Percentiles rank a stretch among this genome's conserved stretches.
Conservation (phyloP, 2,797 vertebrate genomes). For the Malacoctenus gilli region DNA sequence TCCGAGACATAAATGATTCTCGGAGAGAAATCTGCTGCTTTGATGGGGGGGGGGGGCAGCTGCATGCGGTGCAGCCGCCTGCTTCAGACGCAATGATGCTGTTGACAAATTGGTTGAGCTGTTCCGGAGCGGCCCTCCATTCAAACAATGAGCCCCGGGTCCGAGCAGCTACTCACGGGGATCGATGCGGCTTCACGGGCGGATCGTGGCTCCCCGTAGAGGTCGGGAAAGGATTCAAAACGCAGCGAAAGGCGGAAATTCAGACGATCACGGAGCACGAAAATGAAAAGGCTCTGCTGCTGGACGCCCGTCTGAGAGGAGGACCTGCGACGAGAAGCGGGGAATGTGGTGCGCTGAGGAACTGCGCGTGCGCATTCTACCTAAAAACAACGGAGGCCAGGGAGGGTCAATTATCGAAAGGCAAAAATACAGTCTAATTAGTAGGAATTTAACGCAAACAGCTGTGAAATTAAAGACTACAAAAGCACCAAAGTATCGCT, state of each 20-base stretch:
- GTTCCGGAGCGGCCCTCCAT: conserved; percentile 67
- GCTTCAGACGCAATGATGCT: conserved; percentile 19
- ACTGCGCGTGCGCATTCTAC: conserved; percentile 67
- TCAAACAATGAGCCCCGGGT: conserved; percentile 72
- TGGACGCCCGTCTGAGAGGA: conserved; percentile 19
- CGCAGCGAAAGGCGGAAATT: not conserved
- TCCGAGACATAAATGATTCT: too few relatives aligned
- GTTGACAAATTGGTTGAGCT: conserved; percentile 63
- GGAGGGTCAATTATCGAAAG: conserved; percentile 42
- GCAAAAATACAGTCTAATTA: not conserved
- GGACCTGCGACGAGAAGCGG: conserved; percentile 66
- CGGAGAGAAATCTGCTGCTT: too few relatives aligned
- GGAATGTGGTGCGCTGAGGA: conserved; percentile 74
- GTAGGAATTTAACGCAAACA: too few relatives aligned
- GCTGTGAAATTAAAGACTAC: too few relatives aligned
- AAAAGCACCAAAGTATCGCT: too few relatives aligned
- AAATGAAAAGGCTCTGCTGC: not conserved
- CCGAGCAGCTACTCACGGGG: conserved; percentile 61
- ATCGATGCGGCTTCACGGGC: conserved; percentile 12
- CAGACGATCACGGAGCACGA: not conserved
- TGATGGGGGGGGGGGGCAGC: too few relatives aligned
- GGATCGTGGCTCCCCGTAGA: conserved; percentile 2
- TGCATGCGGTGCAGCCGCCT: not conserved
- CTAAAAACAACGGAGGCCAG: conserved; percentile 33
- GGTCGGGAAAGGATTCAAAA: not conserved